Conservation (phyloP, 2,888 invertebrate species). For the Platynereis dumerilii region DNA sequence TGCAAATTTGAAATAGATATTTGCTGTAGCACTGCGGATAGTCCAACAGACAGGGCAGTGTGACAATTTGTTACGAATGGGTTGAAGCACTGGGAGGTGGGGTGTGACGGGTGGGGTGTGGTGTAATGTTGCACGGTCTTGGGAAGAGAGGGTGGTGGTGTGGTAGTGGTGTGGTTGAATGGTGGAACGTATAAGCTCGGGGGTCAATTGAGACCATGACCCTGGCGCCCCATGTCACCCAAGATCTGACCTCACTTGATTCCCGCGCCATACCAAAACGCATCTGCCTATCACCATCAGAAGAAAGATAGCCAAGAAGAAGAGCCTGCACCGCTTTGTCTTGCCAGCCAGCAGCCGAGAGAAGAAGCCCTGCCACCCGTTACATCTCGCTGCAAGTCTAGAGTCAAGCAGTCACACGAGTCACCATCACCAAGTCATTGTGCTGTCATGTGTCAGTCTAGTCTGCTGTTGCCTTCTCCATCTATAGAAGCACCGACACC, state of each 20-base stretch:
- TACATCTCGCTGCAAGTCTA: not conserved
- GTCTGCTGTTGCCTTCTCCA: no score
- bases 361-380: constrained; percentile 1
- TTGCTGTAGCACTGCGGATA: no score
- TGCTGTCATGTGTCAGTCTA: no score
- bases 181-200: constrained; percentile 7
- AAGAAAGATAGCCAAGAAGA: not conserved
- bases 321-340: no score
- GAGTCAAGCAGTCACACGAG: not conserved
- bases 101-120: not conserved
- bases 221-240: constrained; percentile 27
- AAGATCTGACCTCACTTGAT: constrained; percentile 38
- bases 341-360: not conserved
- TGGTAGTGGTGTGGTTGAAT: constrained; percentile 10
- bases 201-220: constrained; percentile 34
- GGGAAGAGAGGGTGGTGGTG: constrained; percentile 8
- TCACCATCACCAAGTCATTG: no score
- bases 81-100: constrained; percentile 6
- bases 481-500: no score
- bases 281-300: not conserved
- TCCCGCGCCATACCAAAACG: constrained; percentile 3
- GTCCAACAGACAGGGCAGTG: no score
- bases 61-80: no score
- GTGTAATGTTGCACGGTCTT: not conserved
- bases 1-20: no score